A percentile compares a stretch with the other conserved stretches of the same genome.
Conservation (phyloP, 2,113 vertebrate genomes). For the Steatornis caripensis region DNA sequence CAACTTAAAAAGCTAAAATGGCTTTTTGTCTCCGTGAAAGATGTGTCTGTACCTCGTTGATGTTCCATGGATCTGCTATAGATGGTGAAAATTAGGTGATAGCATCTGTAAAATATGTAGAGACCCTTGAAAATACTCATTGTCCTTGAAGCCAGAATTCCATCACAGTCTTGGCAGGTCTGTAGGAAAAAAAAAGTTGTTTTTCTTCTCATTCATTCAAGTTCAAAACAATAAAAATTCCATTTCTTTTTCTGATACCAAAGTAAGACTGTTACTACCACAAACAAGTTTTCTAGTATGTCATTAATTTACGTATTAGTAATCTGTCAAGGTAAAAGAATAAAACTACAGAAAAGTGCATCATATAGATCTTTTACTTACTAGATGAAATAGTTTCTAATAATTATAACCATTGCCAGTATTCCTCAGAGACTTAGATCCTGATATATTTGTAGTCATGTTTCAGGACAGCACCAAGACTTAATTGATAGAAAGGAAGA, state of each 20-base stretch:
- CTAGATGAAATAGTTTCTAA: neutral
- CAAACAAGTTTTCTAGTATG: neutral
- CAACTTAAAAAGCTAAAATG: conserved; percentile 5
- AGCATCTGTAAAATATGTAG: conserved; percentile 27
- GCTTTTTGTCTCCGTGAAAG: conserved; percentile 15
- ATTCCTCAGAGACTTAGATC: neutral
- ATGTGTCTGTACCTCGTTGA: conserved; percentile 5
- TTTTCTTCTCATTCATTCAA: conserved; percentile 49
- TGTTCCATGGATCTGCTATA: neutral
- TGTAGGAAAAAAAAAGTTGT: neutral
- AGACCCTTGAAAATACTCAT: conserved; percentile 32
- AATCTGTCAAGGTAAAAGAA: neutral
- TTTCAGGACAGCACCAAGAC: neutral
- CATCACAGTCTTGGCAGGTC: neutral
- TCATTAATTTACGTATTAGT: neutral
- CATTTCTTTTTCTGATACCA: neutral
- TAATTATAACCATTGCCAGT: neutral
- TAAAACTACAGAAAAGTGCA: neutral
- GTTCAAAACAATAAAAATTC: conserved; percentile 14
- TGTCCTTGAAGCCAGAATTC: conserved; percentile 47
- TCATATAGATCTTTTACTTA: neutral
- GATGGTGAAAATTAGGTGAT: conserved; percentile 17
- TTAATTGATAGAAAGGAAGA: neutral
- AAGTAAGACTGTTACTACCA: neutral
- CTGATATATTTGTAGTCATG: neutral